These are phyloP conservation scores for Schizothorax lantsangensis DNA, from an alignment of 2,797 vertebrate species.

Conservation along the genomic window DNA sequence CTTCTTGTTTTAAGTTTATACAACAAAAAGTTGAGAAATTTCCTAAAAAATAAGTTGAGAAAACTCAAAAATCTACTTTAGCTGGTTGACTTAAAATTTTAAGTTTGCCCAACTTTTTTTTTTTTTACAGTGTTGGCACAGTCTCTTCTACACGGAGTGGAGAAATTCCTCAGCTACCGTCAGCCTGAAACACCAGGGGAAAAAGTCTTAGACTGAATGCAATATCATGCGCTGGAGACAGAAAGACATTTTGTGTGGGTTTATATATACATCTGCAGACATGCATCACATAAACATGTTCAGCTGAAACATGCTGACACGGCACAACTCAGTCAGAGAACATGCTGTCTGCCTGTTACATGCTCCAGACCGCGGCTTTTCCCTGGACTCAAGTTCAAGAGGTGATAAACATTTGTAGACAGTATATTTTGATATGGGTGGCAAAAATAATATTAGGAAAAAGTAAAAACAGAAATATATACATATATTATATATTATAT, in stretches of 20 bases:
- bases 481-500: not conserved
- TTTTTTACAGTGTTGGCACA: constrained; percentile 47
- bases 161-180: constrained; percentile 79
- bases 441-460: not conserved
- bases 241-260: constrained; percentile 58
- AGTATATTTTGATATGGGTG: not conserved
- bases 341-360: constrained; percentile 34
- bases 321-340: not conserved
- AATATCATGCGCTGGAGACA: constrained; percentile 39
- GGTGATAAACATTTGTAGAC: not conserved
- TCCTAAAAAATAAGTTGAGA: too few relatives aligned
- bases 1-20: too few relatives aligned
- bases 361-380: not conserved
- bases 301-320: constrained; percentile 36
- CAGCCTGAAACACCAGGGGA: constrained; percentile 67
- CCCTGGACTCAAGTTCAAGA: not conserved
- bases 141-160: constrained; percentile 73
- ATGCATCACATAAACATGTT: constrained; percentile 50
- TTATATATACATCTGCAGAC: constrained; percentile 59
- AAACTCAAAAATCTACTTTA: too few relatives aligned
- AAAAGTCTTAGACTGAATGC: constrained; percentile 54
- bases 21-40: too few relatives aligned
- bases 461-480: not conserved
- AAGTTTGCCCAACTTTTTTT: too few relatives aligned
- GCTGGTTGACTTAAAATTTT: too few relatives aligned